Percentiles rank a stretch among this genome's conserved stretches.
Conservation (phyloP, 2,888 invertebrate genomes). For the Oxyscelio sp. region DNA sequence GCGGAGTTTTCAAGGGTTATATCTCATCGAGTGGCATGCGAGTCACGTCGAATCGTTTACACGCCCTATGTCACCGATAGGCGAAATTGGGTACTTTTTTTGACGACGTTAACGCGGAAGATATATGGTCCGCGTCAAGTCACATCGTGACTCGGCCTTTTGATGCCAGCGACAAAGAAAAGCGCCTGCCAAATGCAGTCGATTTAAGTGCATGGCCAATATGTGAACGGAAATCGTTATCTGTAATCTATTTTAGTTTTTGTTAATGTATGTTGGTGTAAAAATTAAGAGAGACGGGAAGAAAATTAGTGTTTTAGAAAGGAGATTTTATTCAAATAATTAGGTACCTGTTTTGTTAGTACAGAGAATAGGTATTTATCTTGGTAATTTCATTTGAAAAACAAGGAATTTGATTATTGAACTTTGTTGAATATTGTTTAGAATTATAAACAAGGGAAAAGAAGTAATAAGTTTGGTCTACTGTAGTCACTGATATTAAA, state of each 20-base stretch:
- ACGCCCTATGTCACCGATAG: constrained; percentile 16
- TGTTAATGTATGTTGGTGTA: no score
- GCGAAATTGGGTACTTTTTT: constrained; percentile 1
- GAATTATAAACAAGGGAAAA: no score
- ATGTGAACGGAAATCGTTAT: not conserved
- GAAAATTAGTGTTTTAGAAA: no score
- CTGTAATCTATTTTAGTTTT: not conserved
- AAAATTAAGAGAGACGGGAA: no score
- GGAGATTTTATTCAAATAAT: no score
- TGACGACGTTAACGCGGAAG: constrained; percentile 1
- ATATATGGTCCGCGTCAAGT: constrained; percentile 1
- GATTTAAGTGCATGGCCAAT: not conserved
- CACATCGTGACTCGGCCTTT: not conserved
- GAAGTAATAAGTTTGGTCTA: no score
- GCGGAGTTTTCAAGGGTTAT: constrained; percentile 17
- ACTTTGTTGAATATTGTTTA: no score
- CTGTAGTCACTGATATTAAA: no score
- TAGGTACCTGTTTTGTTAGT: no score
- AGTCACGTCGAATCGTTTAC: constrained; percentile 17
- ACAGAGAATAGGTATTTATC: no score
- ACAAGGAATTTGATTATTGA: no score
- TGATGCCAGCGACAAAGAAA: not conserved
- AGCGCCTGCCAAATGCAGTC: not conserved
- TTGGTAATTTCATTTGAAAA: no score
- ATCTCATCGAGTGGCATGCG: constrained; percentile 17